phyloP scores from a whole-genome alignment of 2,797 vertebrate genomes.

The Squalus acanthias region DNA sequence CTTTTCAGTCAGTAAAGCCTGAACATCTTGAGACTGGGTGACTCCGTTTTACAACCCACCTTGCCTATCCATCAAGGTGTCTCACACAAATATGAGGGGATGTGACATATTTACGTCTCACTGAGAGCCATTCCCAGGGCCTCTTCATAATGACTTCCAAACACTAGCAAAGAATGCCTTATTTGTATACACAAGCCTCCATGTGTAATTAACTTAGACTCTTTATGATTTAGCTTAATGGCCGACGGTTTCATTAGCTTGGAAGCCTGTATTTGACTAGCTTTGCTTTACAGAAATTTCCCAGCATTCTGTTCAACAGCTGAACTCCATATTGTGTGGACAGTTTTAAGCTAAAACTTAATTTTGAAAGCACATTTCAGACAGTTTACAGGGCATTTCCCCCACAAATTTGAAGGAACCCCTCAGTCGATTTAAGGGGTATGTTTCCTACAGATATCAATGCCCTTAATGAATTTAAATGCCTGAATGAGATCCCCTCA shows the following conservation, averaged over 20 bases:
- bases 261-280: neutral
- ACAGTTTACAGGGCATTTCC: neutral
- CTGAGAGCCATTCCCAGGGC: neutral
- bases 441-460: neutral
- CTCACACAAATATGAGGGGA: neutral
- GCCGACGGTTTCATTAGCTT: neutral
- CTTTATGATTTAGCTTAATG: neutral
- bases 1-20: neutral
- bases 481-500: neutral
- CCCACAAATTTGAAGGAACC: neutral
- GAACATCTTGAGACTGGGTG: neutral
- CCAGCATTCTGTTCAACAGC: neutral
- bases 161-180: neutral
- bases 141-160: neutral
- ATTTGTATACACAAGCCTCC: neutral
- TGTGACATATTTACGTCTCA: neutral
- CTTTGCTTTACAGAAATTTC: neutral
- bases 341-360: neutral
- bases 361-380: neutral
- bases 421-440: neutral
- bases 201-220: neutral
- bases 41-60: constrained; percentile 1
- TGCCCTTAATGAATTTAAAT: neutral
- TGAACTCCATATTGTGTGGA: neutral
- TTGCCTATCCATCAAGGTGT: constrained; percentile 7